Conservation (phyloP, 2,113 vertebrate genomes). For the Amblyornis subalaris region DNA sequence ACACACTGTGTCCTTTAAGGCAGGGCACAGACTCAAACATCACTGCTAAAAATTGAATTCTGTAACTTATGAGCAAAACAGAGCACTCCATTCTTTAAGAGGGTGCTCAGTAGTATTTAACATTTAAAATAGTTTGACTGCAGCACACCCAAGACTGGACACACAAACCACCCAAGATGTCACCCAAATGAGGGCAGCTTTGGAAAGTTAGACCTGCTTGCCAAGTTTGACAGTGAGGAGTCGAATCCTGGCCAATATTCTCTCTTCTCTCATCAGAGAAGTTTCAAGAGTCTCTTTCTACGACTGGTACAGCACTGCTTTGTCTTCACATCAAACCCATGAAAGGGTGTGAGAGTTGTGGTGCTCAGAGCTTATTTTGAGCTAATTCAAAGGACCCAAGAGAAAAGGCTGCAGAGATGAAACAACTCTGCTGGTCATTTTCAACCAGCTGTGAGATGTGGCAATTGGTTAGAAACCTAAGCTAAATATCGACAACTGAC, state of each 20-base stretch:
- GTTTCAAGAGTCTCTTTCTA: background rate
- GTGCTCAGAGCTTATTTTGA: background rate
- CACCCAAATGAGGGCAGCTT: background rate
- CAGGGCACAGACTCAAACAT: background rate
- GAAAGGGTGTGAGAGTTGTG: background rate
- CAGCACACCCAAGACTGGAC: background rate
- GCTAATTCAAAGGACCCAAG: background rate
- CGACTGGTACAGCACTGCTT: background rate
- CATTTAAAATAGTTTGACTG: background rate
- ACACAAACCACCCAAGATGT: background rate
- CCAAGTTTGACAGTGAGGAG: background rate
- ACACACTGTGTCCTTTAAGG: background rate
- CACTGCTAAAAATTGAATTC: background rate
- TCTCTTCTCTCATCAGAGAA: background rate
- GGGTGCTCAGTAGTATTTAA: background rate
- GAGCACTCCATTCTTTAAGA: background rate
- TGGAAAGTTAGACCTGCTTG: background rate
- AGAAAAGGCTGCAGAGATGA: background rate
- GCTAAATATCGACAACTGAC: background rate
- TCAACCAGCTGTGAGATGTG: background rate
- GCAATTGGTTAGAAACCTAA: background rate
- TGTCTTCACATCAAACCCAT: background rate
- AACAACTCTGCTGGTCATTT: background rate
- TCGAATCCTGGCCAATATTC: background rate
- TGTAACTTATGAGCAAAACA: background rate